Percentiles rank a stretch among this genome's conserved stretches.
phyloP scores from a whole-genome alignment of 2,888 invertebrate genomes.

The Entomobrya proxima region DNA sequence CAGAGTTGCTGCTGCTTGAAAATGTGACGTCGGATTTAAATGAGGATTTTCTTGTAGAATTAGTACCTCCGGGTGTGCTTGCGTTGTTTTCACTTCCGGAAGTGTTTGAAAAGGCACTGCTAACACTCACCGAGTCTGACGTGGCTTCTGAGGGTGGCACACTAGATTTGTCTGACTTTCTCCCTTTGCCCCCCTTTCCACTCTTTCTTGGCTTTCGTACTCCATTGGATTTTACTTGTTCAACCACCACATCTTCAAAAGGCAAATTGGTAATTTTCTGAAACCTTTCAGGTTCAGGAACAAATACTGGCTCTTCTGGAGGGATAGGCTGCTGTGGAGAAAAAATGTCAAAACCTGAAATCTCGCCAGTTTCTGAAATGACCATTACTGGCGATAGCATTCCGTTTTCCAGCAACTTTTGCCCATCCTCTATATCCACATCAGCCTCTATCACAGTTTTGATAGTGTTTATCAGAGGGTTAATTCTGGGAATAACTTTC shows the following conservation, averaged over 20 bases:
- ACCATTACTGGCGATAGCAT: conserved; percentile 58
- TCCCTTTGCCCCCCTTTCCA: not conserved
- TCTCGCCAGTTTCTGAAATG: conserved; percentile 35
- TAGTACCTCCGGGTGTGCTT: not conserved
- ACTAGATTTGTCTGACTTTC: conserved; percentile 18
- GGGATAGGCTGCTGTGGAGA: not conserved
- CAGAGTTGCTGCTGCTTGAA: conserved; percentile 48
- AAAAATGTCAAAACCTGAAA: conserved; percentile 44
- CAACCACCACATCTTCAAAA: conserved; percentile 83
- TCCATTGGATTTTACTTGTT: conserved; percentile 81
- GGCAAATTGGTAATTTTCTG: conserved; percentile 84
- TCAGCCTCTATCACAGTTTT: conserved; percentile 70
- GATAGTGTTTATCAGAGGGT: conserved; percentile 58
- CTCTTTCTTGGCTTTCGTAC: conserved; percentile 78
- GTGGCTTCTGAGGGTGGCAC: conserved; percentile 70
- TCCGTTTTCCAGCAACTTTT: conserved; percentile 45
- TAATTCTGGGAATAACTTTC: conserved; percentile 65
- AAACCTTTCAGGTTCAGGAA: conserved; percentile 64
- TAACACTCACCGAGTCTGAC: conserved; percentile 74
- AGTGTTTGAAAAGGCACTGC: conserved; percentile 68
- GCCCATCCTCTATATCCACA: conserved; percentile 69
- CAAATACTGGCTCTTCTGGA: conserved; percentile 32
- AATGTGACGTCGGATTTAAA: conserved; percentile 37
- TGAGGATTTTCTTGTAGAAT: conserved; percentile 16
- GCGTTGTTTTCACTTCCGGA: conserved; percentile 71